Conservation (phyloP, 2,113 vertebrate species). For the Etheostoma spectabile region DNA sequence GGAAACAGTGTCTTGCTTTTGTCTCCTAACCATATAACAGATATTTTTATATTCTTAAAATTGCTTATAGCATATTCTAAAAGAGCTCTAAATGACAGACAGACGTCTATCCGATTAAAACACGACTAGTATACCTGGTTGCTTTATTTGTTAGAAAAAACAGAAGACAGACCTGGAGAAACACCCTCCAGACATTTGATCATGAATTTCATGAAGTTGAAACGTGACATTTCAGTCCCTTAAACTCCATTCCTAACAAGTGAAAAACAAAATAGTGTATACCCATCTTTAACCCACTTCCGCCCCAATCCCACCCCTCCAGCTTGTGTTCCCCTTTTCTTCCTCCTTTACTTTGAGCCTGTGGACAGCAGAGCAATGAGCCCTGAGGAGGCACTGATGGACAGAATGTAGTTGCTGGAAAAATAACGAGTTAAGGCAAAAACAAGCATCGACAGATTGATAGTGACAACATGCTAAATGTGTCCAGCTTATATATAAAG, state of each 20-base stretch:
- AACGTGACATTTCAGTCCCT: constrained; percentile 58
- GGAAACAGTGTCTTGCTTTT: constrained; percentile 20
- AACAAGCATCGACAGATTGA: neutral
- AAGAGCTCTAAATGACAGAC: neutral
- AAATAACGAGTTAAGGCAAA: constrained; percentile 83
- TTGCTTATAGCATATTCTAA: neutral
- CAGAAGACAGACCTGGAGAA: constrained; percentile 68
- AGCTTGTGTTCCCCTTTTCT: neutral
- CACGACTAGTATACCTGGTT: constrained; percentile 44
- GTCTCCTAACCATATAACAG: neutral
- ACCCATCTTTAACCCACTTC: constrained; percentile 10
- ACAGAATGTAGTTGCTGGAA: constrained; percentile 96
- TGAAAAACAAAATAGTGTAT: constrained; percentile 39
- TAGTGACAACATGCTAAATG: neutral
- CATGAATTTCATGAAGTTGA: constrained; percentile 83
- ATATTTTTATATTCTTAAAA: neutral
- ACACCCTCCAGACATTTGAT: constrained; percentile 71
- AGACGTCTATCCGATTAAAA: neutral
- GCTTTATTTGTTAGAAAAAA: constrained; percentile 85
- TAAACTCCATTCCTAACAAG: constrained; percentile 24
- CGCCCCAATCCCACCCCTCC: constrained; percentile 1
- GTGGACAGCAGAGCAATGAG: constrained; percentile 98
- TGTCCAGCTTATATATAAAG: too few relatives aligned
- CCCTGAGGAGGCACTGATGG: constrained; percentile 95
- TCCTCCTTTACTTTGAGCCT: constrained; percentile 90